Percentiles rank a stretch among this genome's conserved stretches.
Evolutionary conservation across 2,113 vertebrate genomes (phyloP).

Genomic region (Ameiurus melas): DNA sequence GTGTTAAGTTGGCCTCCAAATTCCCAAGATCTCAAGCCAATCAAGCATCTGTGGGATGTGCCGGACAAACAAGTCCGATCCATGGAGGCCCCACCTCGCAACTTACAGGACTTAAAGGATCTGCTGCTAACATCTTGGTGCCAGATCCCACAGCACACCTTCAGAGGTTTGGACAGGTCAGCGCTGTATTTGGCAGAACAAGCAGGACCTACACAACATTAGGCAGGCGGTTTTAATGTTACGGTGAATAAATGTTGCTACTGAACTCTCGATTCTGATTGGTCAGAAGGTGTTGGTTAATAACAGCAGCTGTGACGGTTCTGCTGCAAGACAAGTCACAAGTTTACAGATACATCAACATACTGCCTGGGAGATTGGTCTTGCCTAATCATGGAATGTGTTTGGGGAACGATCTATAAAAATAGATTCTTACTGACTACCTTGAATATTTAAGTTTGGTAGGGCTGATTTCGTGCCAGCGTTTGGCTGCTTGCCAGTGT

Average conservation of each 20-base stretch:
- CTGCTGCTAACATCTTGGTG: no score
- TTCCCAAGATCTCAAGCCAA: no score
- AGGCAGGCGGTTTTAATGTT: not conserved
- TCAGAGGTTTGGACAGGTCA: no score
- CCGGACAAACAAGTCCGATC: no score
- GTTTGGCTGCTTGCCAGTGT: conserved; percentile 3
- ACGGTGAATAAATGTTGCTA: not conserved
- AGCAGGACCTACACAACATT: not conserved
- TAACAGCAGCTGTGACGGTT: not conserved
- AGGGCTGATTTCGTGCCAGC: not conserved
- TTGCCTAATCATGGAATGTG: not conserved
- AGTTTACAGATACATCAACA: not conserved
- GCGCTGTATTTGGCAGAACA: not conserved
- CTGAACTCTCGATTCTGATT: not conserved
- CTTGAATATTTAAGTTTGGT: not conserved
- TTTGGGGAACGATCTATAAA: not conserved
- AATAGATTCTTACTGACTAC: not conserved
- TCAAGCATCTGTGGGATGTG: no score
- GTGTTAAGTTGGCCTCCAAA: no score
- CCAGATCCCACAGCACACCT: no score
- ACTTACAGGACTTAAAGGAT: no score
- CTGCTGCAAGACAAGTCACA: not conserved
- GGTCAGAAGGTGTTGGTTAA: not conserved
- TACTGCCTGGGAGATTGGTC: not conserved
- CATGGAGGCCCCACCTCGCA: no score